A percentile compares a stretch with the other conserved stretches of the same genome.
Evolutionary conservation across 2,113 vertebrate genomes (phyloP).

Genomic region (Galemys pyrenaicus): DNA sequence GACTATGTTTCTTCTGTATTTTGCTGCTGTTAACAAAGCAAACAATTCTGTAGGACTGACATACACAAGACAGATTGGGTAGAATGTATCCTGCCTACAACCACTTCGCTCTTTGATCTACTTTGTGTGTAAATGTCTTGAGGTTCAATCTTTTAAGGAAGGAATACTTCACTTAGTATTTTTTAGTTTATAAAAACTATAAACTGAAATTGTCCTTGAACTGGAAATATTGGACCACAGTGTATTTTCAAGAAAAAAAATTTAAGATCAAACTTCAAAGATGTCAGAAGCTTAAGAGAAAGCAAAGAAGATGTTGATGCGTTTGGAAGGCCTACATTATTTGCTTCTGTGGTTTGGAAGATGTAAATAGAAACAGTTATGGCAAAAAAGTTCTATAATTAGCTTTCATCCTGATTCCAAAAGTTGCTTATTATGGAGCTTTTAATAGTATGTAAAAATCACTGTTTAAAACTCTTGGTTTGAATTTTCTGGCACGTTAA

Average conservation of each 20-base stretch:
- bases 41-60: neutral
- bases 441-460: conserved; percentile 80
- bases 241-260: conserved; percentile 54
- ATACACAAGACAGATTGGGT: neutral
- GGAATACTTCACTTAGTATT: neutral
- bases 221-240: conserved; percentile 38
- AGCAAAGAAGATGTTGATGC: conserved; percentile 76
- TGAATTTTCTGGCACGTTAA: conserved; percentile 77
- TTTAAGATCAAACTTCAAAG: conserved; percentile 69
- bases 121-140: neutral
- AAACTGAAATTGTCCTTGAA: conserved; percentile 55
- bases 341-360: conserved; percentile 74
- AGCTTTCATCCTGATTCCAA: conserved; percentile 78
- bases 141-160: conserved; percentile 37
- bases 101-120: conserved; percentile 36
- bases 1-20: neutral
- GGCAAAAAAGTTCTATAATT: conserved; percentile 81
- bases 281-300: conserved; percentile 65
- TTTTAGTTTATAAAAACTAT: neutral
- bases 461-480: conserved; percentile 76
- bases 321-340: conserved; percentile 74
- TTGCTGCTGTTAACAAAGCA: neutral
- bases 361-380: conserved; percentile 83
- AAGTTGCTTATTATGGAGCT: conserved; percentile 80
- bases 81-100: neutral